phyloP scores from a whole-genome alignment of 2,888 invertebrate species.

The Apotomis betuletana region DNA sequence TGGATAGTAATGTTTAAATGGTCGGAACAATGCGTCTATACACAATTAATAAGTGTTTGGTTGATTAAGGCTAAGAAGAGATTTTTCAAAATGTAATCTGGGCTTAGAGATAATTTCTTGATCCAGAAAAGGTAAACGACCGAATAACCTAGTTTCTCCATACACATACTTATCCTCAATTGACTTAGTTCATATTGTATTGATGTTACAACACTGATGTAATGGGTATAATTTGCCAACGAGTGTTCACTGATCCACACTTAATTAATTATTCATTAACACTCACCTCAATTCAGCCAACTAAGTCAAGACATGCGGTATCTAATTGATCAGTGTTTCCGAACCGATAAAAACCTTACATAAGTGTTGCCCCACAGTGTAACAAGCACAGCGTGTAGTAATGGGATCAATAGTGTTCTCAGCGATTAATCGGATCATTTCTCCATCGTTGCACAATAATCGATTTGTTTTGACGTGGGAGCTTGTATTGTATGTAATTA shows the following conservation, averaged over 20 bases:
- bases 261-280: conserved; percentile 3
- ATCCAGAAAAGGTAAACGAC: neutral
- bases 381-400: conserved; percentile 26
- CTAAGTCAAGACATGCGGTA: conserved; percentile 11
- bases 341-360: conserved; percentile 29
- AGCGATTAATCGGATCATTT: conserved; percentile 40
- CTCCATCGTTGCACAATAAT: conserved; percentile 38
- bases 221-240: conserved; percentile 5
- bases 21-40: conserved; percentile 2
- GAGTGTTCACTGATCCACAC: conserved; percentile 26
- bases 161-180: neutral
- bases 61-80: neutral
- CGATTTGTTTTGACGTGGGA: conserved; percentile 40
- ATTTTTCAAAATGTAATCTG: neutral
- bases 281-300: neutral
- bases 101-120: no score
- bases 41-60: neutral
- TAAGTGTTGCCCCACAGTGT: conserved; percentile 33
- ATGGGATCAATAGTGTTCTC: conserved; percentile 40
- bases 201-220: neutral
- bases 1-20: conserved; percentile 13
- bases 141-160: neutral
- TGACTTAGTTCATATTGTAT: neutral
- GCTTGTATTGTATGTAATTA: conserved; percentile 1
- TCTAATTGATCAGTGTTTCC: conserved; percentile 32